A percentile compares a stretch with the other conserved stretches of the same genome.
phyloP scores from a whole-genome alignment of 2,797 vertebrate genomes.

The Bryconaethiops microstoma region DNA sequence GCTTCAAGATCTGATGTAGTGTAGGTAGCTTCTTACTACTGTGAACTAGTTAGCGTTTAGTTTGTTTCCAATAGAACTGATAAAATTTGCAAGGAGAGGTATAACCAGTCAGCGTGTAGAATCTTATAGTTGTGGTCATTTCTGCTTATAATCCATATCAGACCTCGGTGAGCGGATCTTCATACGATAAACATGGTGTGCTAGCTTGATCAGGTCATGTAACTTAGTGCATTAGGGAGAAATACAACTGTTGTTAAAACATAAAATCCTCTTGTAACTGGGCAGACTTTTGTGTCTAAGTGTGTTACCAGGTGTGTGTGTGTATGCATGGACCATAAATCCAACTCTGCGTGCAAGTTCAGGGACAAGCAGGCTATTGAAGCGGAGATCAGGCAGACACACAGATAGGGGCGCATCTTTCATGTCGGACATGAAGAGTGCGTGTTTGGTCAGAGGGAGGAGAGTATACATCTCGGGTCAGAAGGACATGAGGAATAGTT shows the following conservation, averaged over 20 bases:
- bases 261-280: constrained; percentile 2
- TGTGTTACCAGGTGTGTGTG: constrained; percentile 62
- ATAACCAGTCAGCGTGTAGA: no score
- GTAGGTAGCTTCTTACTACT: no score
- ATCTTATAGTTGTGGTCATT: no score
- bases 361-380: constrained; percentile 43
- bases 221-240: constrained; percentile 17
- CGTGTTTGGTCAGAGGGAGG: constrained; percentile 11
- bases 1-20: no score
- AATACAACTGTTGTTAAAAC: neutral
- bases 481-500: constrained; percentile 3
- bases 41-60: no score
- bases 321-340: constrained; percentile 52
- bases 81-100: no score
- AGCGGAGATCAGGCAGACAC: constrained; percentile 33
- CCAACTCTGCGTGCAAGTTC: constrained; percentile 39
- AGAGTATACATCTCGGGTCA: constrained; percentile 17
- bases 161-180: neutral
- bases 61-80: no score
- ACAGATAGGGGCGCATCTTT: constrained; percentile 41
- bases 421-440: neutral
- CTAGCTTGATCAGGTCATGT: constrained; percentile 24
- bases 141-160: neutral
- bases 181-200: neutral
- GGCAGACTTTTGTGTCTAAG: constrained; percentile 54